These are phyloP conservation scores for Drosophila niveifrons DNA, from an alignment of 2,888 invertebrate genomes.

Conservation along the genomic window DNA sequence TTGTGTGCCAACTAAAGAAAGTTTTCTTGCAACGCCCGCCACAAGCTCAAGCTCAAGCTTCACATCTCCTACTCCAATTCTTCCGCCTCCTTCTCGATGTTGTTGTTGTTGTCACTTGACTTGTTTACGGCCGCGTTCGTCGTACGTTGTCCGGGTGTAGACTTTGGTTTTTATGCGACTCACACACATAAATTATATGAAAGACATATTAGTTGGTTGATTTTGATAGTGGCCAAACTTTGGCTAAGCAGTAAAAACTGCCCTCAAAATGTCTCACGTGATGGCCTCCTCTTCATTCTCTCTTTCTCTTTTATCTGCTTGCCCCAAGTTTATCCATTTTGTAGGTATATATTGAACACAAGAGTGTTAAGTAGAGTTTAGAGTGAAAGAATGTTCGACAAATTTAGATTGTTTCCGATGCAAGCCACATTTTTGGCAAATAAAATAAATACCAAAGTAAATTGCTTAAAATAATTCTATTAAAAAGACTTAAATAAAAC, in stretches of 20 bases:
- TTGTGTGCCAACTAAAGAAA: conserved; percentile 65
- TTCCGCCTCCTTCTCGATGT: not conserved
- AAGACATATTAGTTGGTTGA: conserved; percentile 69
- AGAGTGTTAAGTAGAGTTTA: not conserved
- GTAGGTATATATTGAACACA: not conserved
- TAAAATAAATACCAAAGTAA: too few species aligned
- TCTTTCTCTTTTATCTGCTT: not conserved
- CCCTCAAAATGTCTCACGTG: conserved; percentile 9
- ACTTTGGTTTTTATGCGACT: conserved; percentile 58
- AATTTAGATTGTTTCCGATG: too few species aligned
- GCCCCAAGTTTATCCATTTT: not conserved
- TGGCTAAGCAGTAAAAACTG: conserved; percentile 49
- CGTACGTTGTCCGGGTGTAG: conserved; percentile 39
- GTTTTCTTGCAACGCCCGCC: conserved; percentile 45
- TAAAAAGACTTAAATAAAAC: too few species aligned
- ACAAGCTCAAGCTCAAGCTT: conserved; percentile 4
- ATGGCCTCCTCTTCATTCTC: not conserved
- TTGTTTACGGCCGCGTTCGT: conserved; percentile 57
- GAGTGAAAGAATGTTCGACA: not conserved
- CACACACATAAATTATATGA: conserved; percentile 68
- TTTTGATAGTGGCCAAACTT: conserved; percentile 64
- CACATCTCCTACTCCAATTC: too few species aligned
- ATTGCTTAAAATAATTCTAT: too few species aligned
- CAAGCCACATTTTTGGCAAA: too few species aligned
- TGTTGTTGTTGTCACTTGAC: conserved; percentile 47